Percentiles rank a stretch among this genome's conserved stretches.
phyloP scores from a whole-genome alignment of 2,888 invertebrate genomes.

The Pecten maximus region DNA sequence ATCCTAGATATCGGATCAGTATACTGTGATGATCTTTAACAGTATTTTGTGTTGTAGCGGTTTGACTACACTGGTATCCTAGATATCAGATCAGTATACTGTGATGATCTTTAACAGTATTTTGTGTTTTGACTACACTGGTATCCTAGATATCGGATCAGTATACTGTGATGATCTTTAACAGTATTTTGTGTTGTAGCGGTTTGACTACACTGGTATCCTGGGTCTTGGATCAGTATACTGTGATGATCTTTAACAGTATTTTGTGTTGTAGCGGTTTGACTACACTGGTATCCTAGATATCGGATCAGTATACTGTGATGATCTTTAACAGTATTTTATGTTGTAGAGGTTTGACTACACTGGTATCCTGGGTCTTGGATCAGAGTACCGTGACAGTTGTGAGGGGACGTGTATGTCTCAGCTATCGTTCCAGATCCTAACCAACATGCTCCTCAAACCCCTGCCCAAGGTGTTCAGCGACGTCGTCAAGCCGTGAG shows the following conservation, averaged over 20 bases:
- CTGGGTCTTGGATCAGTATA: too few species aligned
- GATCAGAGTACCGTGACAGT: conserved; percentile 79
- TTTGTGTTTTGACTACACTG: too few species aligned
- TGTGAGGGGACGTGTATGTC: conserved; percentile 82
- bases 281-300: conserved; percentile 45
- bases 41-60: conserved; percentile 61
- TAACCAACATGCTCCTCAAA: conserved; percentile 83
- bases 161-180: too few species aligned
- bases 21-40: not conserved
- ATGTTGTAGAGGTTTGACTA: conserved; percentile 69
- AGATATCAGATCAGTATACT: too few species aligned
- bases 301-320: too few species aligned
- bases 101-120: too few species aligned
- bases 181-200: too few species aligned
- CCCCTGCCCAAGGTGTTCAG: conserved; percentile 83
- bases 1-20: too few species aligned
- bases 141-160: too few species aligned
- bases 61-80: conserved; percentile 57
- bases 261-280: conserved; percentile 52
- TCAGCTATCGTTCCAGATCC: conserved; percentile 83
- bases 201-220: too few species aligned
- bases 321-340: not conserved
- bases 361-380: conserved; percentile 80
- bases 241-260: not conserved
- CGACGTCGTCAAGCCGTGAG: conserved; percentile 83